These are phyloP conservation scores for Pipistrellus pipistrellus DNA, from an alignment of 2,797 vertebrate species.

Conservation along the genomic window DNA sequence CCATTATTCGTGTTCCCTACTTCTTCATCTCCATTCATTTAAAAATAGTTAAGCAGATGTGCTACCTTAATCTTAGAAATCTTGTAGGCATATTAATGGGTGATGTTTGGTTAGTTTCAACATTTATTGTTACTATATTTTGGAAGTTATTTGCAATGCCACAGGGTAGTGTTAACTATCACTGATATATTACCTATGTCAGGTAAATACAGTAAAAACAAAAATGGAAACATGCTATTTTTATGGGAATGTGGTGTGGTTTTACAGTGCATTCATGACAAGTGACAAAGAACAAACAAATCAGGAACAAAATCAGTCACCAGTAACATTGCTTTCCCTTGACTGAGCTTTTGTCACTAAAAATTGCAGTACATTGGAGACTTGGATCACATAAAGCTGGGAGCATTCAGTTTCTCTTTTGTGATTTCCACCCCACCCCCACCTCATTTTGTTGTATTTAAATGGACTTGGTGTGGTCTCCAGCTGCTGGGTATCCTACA, in stretches of 20 bases:
- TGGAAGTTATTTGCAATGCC: background rate
- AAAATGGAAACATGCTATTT: background rate
- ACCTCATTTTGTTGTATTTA: conserved; percentile 75
- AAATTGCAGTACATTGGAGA: background rate
- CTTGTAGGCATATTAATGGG: background rate
- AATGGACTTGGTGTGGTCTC: conserved; percentile 69
- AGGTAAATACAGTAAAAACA: background rate
- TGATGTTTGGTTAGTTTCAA: background rate
- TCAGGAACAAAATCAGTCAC: background rate
- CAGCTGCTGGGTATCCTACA: conserved; percentile 48
- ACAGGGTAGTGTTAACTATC: rapidly evolving
- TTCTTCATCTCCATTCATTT: background rate
- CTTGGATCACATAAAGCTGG: background rate
- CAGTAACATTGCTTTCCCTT: background rate
- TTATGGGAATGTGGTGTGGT: background rate
- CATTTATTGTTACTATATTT: background rate
- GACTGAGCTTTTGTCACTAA: conserved; percentile 43
- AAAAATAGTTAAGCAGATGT: background rate
- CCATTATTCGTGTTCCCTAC: background rate
- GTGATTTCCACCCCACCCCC: background rate
- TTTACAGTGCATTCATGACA: background rate
- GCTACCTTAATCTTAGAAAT: background rate
- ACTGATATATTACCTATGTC: too few relatives aligned
- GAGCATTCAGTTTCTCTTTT: conserved; percentile 58
- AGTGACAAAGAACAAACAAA: conserved; percentile 33